These are phyloP conservation scores for Acomys russatus DNA, from an alignment of 2,797 vertebrate genomes.

Conservation along the genomic window DNA sequence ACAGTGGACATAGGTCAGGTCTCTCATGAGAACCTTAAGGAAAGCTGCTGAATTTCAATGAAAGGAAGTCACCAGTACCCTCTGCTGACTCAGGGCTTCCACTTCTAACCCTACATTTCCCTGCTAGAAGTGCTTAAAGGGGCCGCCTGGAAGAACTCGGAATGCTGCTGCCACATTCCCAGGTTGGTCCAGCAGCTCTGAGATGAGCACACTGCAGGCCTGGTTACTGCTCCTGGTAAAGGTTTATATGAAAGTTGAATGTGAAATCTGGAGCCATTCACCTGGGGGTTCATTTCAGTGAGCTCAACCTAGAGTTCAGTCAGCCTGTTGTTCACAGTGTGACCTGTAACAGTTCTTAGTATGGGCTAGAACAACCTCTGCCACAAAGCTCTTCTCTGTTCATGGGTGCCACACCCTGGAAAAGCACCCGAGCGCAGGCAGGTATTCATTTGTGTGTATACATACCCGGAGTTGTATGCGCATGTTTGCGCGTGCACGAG, in stretches of 20 bases:
- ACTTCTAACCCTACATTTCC: neutral
- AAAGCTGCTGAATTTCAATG: neutral
- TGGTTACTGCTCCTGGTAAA: neutral
- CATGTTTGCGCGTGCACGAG: neutral
- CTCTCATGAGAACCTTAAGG: neutral
- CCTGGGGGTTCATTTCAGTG: rapidly evolving
- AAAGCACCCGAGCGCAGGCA: rapidly evolving
- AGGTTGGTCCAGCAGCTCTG: neutral
- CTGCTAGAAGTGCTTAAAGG: neutral
- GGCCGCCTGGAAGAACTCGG: neutral
- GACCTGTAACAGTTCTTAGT: neutral
- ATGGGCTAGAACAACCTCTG: neutral
- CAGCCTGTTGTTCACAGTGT: neutral
- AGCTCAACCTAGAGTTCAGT: neutral
- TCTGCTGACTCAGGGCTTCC: neutral
- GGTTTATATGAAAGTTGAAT: neutral
- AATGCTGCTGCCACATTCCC: neutral
- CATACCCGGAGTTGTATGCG: no score
- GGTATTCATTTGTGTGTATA: rapidly evolving
- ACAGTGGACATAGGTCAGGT: neutral
- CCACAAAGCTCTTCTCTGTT: neutral
- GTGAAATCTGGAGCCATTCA: neutral
- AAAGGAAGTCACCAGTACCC: neutral
- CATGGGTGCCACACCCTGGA: neutral
- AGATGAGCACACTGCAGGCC: rapidly evolving